A percentile compares a stretch with the other conserved stretches of the same genome.
These are phyloP conservation scores for Helleia helle DNA, from an alignment of 2,888 invertebrate genomes.

Conservation along the genomic window DNA sequence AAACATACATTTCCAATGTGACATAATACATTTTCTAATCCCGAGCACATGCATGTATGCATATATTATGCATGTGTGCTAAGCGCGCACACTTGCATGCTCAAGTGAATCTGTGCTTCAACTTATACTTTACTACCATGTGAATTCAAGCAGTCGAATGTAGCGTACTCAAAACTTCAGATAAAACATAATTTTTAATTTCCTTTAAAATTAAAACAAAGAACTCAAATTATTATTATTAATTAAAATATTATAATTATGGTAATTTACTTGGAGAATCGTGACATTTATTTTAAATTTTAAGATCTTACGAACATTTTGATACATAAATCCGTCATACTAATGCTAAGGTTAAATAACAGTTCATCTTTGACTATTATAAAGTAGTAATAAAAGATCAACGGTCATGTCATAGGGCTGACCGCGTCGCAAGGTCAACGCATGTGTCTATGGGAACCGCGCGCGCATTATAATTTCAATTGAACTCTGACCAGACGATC, in stretches of 20 bases:
- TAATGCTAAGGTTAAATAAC: too few species aligned
- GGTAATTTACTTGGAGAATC: too few species aligned
- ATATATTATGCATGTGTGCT: too few species aligned
- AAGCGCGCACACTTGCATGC: conserved; percentile 32
- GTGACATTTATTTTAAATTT: too few species aligned
- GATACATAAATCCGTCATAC: too few species aligned
- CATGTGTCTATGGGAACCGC: conserved; percentile 49
- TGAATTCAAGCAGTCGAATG: conserved; percentile 55
- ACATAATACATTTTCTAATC: conserved; percentile 9
- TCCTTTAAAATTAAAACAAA: too few species aligned
- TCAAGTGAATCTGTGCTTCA: conserved; percentile 61
- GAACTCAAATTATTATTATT: too few species aligned
- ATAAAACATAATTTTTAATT: conserved; percentile 16
- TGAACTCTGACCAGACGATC: conserved; percentile 50
- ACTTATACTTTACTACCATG: conserved; percentile 36
- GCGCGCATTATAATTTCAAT: conserved; percentile 27
- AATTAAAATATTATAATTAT: too few species aligned
- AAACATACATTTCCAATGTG: background rate
- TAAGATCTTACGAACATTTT: too few species aligned
- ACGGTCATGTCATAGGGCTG: conserved; percentile 48
- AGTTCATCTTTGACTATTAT: conserved; percentile 4
- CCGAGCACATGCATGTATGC: conserved; percentile 16
- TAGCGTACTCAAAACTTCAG: conserved; percentile 28
- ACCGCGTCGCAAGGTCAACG: conserved; percentile 44
- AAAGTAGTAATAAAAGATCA: conserved; percentile 39